Conservation (phyloP, 1,140 invertebrate species). For the Riptortus pedestris region DNA sequence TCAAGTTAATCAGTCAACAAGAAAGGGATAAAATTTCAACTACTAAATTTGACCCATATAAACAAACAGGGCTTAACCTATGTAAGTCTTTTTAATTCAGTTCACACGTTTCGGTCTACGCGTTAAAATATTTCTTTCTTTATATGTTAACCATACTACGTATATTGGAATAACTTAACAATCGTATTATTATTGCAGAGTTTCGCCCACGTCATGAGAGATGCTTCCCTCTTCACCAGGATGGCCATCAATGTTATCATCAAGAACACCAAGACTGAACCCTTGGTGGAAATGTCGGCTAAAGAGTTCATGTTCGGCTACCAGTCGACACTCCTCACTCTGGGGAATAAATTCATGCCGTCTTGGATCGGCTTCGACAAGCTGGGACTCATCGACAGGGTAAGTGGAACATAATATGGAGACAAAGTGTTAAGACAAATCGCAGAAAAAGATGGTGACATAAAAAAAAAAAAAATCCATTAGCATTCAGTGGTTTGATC, state of each 20-base stretch:
- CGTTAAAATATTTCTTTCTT: no score
- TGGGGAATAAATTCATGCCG: conserved; percentile 65
- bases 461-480: background rate
- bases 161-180: no score
- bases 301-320: conserved; percentile 77
- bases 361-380: conserved; percentile 73
- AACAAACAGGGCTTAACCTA: no score
- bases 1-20: no score
- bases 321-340: conserved; percentile 54
- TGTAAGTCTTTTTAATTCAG: no score
- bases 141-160: no score
- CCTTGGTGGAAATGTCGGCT: conserved; percentile 63
- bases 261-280: conserved; percentile 49
- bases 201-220: conserved; percentile 60
- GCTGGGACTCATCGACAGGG: conserved; percentile 68
- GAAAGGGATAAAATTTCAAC: no score
- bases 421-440: no score
- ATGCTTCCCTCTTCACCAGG: conserved; percentile 48
- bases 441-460: no score
- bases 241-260: conserved; percentile 58
- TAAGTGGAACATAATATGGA: conserved; percentile 42
- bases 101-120: no score
- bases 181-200: conserved; percentile 53
- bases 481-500: background rate
- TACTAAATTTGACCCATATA: no score